These are phyloP conservation scores for Oenanthe melanoleuca DNA, from an alignment of 2,113 vertebrate genomes.

Conservation along the genomic window DNA sequence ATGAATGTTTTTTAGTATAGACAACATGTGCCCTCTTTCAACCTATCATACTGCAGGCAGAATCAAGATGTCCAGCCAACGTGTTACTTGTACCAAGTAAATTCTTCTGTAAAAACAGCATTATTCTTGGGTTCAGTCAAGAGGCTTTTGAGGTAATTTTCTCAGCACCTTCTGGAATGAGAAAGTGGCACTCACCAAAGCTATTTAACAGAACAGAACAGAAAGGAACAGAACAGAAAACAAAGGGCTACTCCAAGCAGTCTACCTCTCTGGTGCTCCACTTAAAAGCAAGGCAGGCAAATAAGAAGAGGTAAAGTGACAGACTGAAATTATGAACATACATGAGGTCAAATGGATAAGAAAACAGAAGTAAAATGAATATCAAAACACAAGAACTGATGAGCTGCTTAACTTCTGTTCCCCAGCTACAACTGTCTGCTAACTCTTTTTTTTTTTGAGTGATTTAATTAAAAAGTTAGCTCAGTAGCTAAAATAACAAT, in stretches of 20 bases:
- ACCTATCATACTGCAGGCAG: not conserved
- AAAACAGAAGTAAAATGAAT: not conserved
- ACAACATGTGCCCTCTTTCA: not conserved
- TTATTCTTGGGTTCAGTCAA: not conserved
- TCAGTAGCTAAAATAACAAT: not conserved
- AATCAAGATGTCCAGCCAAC: not conserved
- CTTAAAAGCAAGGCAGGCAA: not conserved
- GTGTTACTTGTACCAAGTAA: not conserved
- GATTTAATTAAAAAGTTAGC: not conserved
- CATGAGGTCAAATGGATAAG: rapidly evolving
- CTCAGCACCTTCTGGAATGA: conserved; percentile 39
- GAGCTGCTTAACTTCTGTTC: not conserved
- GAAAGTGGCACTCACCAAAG: conserved; percentile 22
- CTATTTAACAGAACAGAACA: not conserved
- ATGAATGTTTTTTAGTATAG: not conserved
- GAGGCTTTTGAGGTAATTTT: conserved; percentile 19
- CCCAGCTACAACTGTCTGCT: not conserved
- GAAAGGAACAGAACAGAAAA: not conserved
- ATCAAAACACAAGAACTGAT: not conserved
- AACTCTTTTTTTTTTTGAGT: not conserved
- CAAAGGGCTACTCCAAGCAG: not conserved
- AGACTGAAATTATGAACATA: not conserved
- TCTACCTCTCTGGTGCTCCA: not conserved
- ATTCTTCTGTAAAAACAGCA: not conserved
- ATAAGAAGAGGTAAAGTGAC: not conserved